Evolutionary conservation across 2,888 invertebrate species (phyloP), one percentile per base, ranked within the genome.

Genomic region (Cheilosia soror): DNA sequence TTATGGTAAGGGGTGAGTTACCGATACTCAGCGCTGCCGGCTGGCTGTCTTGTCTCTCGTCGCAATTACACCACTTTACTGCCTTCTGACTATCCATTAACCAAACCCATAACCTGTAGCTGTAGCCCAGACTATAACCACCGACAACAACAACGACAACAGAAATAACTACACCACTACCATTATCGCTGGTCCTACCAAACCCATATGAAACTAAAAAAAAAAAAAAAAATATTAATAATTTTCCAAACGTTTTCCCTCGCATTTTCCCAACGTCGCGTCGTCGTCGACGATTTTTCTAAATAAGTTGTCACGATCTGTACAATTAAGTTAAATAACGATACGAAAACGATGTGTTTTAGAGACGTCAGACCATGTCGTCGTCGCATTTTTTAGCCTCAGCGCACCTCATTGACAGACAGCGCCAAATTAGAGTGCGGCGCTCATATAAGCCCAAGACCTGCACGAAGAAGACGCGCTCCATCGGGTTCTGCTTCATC

Each of bases 291-390:
- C 51, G 66, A 53, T 72, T 68, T 82, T 78, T 66, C 78, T 73
- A 77, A 84, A 87, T 84, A 83, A 84, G 87, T 87, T 87, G 87
- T 87, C 87, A 87, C 87, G 87, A 87, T 75, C 83, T 76, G 71
- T 76, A 83, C 87, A 87, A 87, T 87, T 87, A 87, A 78, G 79
- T 83, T 87, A 83, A 83, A 78, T 82, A 86, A 78, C 69, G 77
- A 78, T 82, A 82, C 81, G 81, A 85, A 81, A 85, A 85, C 81
- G 81, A 85, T 85, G 80, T 81, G 81, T 85, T 85, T 77, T 44
- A 60, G 77, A 85, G 77, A 85, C 81, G 76, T 85, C 81, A 81
- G 62, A 77, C 44, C 71, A 81, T 77, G 80, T 84, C 83, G 80
- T 60, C 69, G 75, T 42, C 31, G 42, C 13, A 53, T 37, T 65